Base-by-base conservation (phyloP, 2,797 vertebrate species). In the Babyrousa celebensis region DNA sequence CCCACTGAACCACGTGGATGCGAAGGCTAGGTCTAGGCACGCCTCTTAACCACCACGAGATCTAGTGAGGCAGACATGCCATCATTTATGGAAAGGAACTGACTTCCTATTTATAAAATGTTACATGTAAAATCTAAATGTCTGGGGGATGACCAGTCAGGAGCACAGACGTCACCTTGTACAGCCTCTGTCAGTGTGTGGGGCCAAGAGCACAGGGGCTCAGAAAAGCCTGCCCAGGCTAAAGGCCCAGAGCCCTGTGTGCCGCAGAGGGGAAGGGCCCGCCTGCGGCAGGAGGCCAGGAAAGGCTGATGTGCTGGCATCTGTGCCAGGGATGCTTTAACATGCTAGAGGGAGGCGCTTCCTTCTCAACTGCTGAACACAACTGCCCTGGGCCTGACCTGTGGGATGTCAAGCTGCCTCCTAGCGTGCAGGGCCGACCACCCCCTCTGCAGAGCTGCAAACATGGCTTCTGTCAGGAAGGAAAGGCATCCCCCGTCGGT, bases 91-190 rank as follows among this genome's bases (percentile, higher is more conserved):
- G 89, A 56, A 94, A 94, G 92, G 43, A 62, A 80, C 97, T 97
- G 97, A 97, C 92, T 97, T 89, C 87, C 93, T 95, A 58, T 62
- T 94, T 96, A 88, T 58, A 95, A 93, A 97, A 90, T 32, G 12
- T 94, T 36, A 36, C 36, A 36, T 67, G 83, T 43, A 86, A 85
- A 89, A 83, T 75, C 91, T 91, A 87, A 91, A 58, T 0, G 15
- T 71, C 80, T 32, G 29, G 4, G 3, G 29, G 25, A 10, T 58
- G 62, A 12, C 58, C 15, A 12, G 56, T 56, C 68, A 90, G 91
- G 70, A 72, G 48, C 74, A 20, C 54, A 40, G 4, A 70, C 5
- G 0, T 5, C 83, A 8, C 43, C 77, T 6, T 58, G 43, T 20
- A 71, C 23, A 17, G 12, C 21, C 12, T 68, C 85, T 72, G 60